Percentiles rank a stretch among this genome's conserved stretches.
phyloP scores from a whole-genome alignment of 1,140 invertebrate genomes.

The Lasioglossum albipes region DNA sequence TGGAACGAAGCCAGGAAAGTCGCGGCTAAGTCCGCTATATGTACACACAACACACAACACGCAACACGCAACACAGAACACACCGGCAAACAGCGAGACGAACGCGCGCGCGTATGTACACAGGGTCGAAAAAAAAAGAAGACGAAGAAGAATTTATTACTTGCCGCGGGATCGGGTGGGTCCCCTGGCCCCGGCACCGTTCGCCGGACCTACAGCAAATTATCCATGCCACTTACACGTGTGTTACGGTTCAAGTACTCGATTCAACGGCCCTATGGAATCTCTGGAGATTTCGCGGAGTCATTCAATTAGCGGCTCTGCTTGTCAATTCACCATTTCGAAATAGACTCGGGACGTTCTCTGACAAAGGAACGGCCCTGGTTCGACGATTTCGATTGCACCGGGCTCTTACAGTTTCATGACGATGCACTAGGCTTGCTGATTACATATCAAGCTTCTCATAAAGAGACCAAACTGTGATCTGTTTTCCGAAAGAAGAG shows the following conservation, averaged over 20 bases:
- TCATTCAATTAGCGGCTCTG: background rate
- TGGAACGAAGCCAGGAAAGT: constrained; percentile 73
- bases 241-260: background rate
- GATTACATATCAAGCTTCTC: too few relatives aligned
- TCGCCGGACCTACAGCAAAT: background rate
- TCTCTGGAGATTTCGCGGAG: background rate
- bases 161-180: background rate
- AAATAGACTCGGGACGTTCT: background rate
- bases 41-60: background rate
- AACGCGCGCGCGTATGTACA: background rate
- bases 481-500: too few relatives aligned
- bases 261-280: background rate
- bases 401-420: too few relatives aligned
- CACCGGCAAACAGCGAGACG: background rate
- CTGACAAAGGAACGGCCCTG: background rate
- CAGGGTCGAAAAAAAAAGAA: background rate
- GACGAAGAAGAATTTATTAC: background rate
- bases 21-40: constrained; percentile 43
- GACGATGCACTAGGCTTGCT: too few relatives aligned
- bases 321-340: background rate
- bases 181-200: background rate
- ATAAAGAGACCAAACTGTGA: too few relatives aligned
- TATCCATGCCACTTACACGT: background rate
- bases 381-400: too few relatives aligned
- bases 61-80: background rate